Base-by-base conservation (phyloP, 2,797 vertebrate genomes). In the Catostomus latipinnis region DNA sequence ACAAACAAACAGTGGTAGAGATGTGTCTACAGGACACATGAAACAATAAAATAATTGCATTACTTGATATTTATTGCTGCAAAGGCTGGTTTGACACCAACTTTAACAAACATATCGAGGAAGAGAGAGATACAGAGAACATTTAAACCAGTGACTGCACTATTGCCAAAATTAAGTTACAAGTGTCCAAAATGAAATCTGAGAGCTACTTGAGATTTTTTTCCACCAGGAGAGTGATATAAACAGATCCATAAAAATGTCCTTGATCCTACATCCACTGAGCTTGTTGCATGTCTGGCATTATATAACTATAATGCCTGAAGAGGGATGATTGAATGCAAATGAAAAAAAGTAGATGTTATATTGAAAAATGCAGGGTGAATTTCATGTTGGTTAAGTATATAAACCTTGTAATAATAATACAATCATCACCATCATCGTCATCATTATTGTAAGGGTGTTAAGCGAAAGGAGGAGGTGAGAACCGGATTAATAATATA, bases 121-220 rank as follows among this genome's bases (percentile, higher is more conserved):
- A 61, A 45, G 8, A 61, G 8, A 61, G 13, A 61, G 22, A 69
- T 52, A 77, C 8, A n/a, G 22, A 62, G 48, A 68, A 11, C 34
- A 60, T 82, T 71, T 66, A 53, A 71, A 80, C 73, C 77, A 81
- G 49, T 57, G 66, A 45, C 62, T 34, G 34, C 49, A 62, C 18
- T 11, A 57, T 78, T 81, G 65, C 50, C 53, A 81, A 81, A 81
- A 67, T 70, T 43, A 62, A 22, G 58, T 62, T 52, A 63, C 67
- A 60, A 80, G 16, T 82, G 56, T 54, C 34, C 7, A 53, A 58
- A 65, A 75, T 71, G 74, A 83, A 83, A 77, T 72, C 57, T 12
- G 70, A 87, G 71, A 81, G 60, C 70, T 56, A 16, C 66, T 56
- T 73, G 69, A 71, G 61, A 72, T 83, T 43, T 82, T 34, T 81